A percentile compares a stretch with the other conserved stretches of the same genome.
These are phyloP conservation scores for Pardalotus punctatus DNA, from an alignment of 2,113 vertebrate genomes.

Conservation along the genomic window DNA sequence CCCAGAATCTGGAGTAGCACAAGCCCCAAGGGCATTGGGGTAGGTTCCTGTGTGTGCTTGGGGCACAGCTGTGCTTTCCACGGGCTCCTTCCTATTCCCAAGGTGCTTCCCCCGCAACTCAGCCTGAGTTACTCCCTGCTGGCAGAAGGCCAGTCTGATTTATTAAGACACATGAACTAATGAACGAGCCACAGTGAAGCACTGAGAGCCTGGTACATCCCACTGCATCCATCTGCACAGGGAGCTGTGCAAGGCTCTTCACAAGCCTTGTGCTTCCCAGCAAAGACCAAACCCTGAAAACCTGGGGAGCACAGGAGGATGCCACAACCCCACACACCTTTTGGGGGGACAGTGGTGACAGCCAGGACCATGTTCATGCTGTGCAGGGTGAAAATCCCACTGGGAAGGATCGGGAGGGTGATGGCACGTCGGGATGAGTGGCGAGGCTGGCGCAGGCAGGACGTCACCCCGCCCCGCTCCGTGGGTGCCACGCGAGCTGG, in stretches of 20 bases:
- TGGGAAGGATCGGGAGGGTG: background rate
- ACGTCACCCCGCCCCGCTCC: accelerated
- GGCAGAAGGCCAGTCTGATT: background rate
- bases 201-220: background rate
- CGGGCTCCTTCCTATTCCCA: background rate
- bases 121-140: background rate
- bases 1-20: background rate
- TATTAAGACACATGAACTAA: background rate
- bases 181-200: background rate
- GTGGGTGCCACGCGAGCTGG: background rate
- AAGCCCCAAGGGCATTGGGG: background rate
- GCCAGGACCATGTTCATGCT: accelerated
- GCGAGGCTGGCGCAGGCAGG: background rate
- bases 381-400: background rate
- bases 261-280: background rate
- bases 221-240: background rate
- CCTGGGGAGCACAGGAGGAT: background rate
- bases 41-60: background rate
- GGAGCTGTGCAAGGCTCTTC: background rate
- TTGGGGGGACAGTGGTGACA: accelerated
- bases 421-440: accelerated
- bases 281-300: background rate
- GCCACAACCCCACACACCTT: accelerated
- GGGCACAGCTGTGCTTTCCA: background rate
- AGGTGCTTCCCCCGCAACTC: background rate